Evolutionary conservation across 2,888 invertebrate species (phyloP), one percentile per base, ranked within the genome.

Genomic region (Tetrapedia diversipes): DNA sequence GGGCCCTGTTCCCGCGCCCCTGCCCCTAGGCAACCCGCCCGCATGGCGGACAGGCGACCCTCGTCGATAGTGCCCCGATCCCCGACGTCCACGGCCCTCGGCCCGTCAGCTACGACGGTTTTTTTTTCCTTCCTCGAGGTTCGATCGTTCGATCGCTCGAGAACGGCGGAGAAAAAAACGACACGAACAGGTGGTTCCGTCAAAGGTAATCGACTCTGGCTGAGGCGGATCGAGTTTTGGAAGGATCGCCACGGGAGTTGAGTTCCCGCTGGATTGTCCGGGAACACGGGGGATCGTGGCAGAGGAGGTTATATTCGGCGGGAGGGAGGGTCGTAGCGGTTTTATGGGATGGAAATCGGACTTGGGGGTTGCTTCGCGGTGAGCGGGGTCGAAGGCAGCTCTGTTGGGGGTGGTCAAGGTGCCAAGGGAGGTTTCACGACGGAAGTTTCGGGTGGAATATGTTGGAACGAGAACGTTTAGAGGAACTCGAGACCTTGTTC

Each of bases 111-210:
- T 68, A 63, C 61, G 22, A 24, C 43, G 41, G 54, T 22, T 65
- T n/a, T 56, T 65, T 81, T n/a, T n/a, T n/a, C n/a, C n/a, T n/a
- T n/a, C n/a, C 61, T 70, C 68, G 75, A 74, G 76, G n/a, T n/a
- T n/a, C n/a, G n/a, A n/a, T n/a, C n/a, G n/a, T n/a, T n/a, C n/a
- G n/a, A n/a, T n/a, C n/a, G n/a, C 66, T 72, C 59, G 76, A 64
- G 78, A 72, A 80, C 22, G 34, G 39, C 39, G 3, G 43, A 83
- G 76, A 78, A 75, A 76, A 82, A 75, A 80, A 80, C 81, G 79
- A 51, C 71, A 73, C 76, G 84, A 84, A 84, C 84, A 84, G 84
- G 84, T 84, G 84, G 84, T 84, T 82, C 75, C 79, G 82, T 84
- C 84, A 84, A 84, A 84, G 84, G 82, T 82, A 84, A 84, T 84